phyloP scores from a whole-genome alignment of 2,888 invertebrate species.

The Nemotelus pantherinus region DNA sequence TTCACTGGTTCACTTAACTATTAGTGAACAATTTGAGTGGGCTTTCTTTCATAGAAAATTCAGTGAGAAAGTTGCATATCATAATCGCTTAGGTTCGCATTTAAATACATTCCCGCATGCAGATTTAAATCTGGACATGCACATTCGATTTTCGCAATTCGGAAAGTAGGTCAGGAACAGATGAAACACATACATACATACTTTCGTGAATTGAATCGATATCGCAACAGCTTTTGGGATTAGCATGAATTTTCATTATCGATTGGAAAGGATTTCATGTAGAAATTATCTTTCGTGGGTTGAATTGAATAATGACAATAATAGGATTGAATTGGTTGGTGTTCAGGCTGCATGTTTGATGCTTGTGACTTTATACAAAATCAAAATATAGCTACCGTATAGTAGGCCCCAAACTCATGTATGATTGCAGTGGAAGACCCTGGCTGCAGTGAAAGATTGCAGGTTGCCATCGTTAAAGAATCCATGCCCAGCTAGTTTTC shows the following conservation, averaged over 20 bases:
- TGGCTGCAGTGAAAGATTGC: no score
- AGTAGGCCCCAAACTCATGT: no score
- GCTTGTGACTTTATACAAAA: no score
- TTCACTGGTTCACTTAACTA: neutral
- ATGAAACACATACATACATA: neutral
- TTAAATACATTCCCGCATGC: neutral
- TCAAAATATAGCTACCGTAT: no score
- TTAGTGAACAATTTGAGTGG: constrained; percentile 4
- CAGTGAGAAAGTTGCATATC: constrained; percentile 34
- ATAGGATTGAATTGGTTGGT: no score
- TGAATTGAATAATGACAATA: no score
- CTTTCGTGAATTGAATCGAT: neutral
- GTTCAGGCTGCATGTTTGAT: no score
- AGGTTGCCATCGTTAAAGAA: no score
- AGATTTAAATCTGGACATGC: constrained; percentile 41
- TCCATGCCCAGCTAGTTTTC: no score
- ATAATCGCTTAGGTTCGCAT: constrained; percentile 27
- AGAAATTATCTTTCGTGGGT: no score
- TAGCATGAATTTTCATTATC: neutral
- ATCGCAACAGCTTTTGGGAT: neutral
- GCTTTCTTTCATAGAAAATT: constrained; percentile 23
- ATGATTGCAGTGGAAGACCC: no score
- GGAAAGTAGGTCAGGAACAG: constrained; percentile 28
- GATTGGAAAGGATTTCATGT: no score
- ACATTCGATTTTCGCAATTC: constrained; percentile 27